These are phyloP conservation scores for Pagetopsis macropterus DNA, from an alignment of 2,797 vertebrate genomes.

Conservation along the genomic window DNA sequence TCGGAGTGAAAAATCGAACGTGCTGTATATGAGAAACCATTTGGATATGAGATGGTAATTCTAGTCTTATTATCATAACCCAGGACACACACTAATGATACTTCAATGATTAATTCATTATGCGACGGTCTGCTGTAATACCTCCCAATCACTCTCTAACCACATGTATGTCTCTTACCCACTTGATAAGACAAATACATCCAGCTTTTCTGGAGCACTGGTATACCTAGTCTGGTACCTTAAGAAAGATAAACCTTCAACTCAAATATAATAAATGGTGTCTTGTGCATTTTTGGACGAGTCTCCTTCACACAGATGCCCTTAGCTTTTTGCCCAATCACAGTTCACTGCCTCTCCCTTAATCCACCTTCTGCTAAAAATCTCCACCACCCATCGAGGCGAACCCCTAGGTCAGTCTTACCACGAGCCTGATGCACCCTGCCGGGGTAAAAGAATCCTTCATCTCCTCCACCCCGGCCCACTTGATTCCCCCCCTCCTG, in stretches of 20 bases:
- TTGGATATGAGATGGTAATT: constrained; percentile 64
- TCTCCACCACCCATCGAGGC: constrained; percentile 51
- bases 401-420: constrained; percentile 50
- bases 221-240: constrained; percentile 13
- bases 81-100: constrained; percentile 54
- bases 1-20: constrained; percentile 67
- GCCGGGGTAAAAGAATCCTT: constrained; percentile 56
- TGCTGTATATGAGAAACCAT: constrained; percentile 57
- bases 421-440: constrained; percentile 33
- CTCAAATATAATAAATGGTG: neutral
- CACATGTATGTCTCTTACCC: constrained; percentile 22
- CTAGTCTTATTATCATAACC: constrained; percentile 62
- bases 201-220: constrained; percentile 9
- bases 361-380: constrained; percentile 66
- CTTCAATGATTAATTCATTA: constrained; percentile 64
- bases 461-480: constrained; percentile 23
- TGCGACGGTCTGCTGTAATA: constrained; percentile 34
- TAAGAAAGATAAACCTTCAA: constrained; percentile 15
- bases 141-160: constrained; percentile 40
- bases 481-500: constrained; percentile 44
- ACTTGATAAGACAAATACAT: constrained; percentile 38
- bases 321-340: constrained; percentile 30
- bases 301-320: constrained; percentile 48
- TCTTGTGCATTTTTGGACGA: constrained; percentile 11
- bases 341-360: constrained; percentile 44